These are phyloP conservation scores for Pangasianodon gigas DNA, from an alignment of 2,113 vertebrate genomes.

Conservation along the genomic window DNA sequence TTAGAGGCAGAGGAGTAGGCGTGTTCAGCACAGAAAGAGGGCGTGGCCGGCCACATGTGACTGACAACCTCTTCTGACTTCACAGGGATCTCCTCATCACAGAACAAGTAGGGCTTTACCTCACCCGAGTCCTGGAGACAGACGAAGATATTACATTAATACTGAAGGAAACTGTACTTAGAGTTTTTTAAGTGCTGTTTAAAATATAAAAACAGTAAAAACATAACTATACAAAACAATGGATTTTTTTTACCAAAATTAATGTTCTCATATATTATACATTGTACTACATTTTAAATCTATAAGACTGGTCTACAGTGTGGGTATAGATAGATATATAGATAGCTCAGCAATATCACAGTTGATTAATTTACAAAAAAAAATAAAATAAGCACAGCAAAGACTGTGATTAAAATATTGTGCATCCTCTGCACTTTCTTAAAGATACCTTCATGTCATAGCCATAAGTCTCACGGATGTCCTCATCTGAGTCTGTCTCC, in stretches of 20 bases:
- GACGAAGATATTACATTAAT: not conserved
- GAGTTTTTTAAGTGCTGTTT: not conserved
- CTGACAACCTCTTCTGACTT: conserved; percentile 99
- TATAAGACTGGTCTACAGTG: not conserved
- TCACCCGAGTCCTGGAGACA: conserved; percentile 86
- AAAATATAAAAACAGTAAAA: not conserved
- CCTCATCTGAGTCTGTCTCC: conserved; percentile 97
- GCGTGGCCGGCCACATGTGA: conserved; percentile 93
- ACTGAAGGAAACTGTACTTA: not conserved
- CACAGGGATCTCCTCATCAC: conserved; percentile 97
- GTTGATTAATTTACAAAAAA: not conserved
- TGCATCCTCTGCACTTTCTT: not conserved
- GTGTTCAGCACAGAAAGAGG: conserved; percentile 94
- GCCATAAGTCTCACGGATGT: conserved; percentile 92
- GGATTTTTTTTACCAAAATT: not conserved
- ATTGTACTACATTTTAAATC: not conserved
- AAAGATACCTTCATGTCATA: conserved; percentile 86
- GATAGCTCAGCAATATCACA: not conserved
- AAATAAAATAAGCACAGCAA: not conserved
- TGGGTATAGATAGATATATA: not conserved
- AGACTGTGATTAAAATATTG: not conserved
- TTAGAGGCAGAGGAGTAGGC: conserved; percentile 98
- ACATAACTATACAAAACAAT: not conserved
- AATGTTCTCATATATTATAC: not conserved
- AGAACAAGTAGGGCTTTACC: conserved; percentile 95